Conservation (phyloP, 2,888 invertebrate genomes). For the Aleiodes alternator region DNA sequence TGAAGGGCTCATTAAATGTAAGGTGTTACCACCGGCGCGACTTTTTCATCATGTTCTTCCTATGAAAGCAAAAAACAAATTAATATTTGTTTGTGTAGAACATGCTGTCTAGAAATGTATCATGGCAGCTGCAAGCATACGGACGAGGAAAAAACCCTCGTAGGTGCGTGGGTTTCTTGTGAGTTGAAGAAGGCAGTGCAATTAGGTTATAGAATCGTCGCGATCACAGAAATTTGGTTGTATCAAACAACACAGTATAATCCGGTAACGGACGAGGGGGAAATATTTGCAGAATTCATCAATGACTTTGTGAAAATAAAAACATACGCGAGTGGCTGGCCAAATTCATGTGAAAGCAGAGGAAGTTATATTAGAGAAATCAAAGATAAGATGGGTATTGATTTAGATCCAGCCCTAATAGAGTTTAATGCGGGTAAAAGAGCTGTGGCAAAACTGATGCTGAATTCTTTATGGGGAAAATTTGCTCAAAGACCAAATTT, state of each 20-base stretch:
- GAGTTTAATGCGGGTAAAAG: slow-evolving; percentile 59
- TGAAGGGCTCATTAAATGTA: background rate
- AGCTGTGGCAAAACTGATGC: slow-evolving; percentile 59
- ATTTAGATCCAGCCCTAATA: slow-evolving; percentile 44
- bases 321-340: slow-evolving; percentile 60
- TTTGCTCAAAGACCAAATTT: slow-evolving; percentile 60
- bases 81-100: background rate
- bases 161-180: background rate
- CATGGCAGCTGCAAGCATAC: background rate
- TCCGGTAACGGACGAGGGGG: slow-evolving; percentile 39
- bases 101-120: background rate
- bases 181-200: background rate
- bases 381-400: slow-evolving; percentile 50
- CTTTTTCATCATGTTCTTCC: background rate
- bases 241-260: slow-evolving; percentile 57
- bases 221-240: slow-evolving; percentile 61
- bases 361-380: slow-evolving; percentile 44
- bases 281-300: slow-evolving; percentile 61
- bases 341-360: slow-evolving; percentile 39
- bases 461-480: slow-evolving; percentile 65
- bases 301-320: slow-evolving; percentile 61
- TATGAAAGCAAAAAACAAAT: background rate
- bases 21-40: too few species aligned
- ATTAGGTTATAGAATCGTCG: background rate
- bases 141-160: background rate